Evolutionary conservation across 2,888 invertebrate species (phyloP), one percentile per base, ranked within the genome.

Genomic region (Tubiluchus corallicola): DNA sequence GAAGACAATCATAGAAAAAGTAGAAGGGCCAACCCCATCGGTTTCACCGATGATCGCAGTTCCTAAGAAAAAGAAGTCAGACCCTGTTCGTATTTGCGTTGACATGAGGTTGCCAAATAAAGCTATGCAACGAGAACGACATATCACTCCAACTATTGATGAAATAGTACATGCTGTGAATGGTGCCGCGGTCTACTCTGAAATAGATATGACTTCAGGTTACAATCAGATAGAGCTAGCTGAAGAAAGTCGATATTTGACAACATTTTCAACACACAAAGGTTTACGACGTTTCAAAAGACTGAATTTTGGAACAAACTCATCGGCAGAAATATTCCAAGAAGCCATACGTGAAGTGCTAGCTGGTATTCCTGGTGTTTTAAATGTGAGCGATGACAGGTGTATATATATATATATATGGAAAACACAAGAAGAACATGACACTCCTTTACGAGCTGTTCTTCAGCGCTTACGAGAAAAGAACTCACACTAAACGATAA

Each of bases 271-370:
- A 3, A 61, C 62, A 3, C 52, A 52, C 17, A 51, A 50, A 37
- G 63, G 62, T 1, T 41, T 65, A 13, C 62, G 47, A 45, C 47
- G 59, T 20, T 67, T 61, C 47, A 65, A 63, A 49, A 38, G 62
- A n/a, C 21, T 63, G 4, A 59, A 60, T 57, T 64, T 63, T 47
- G 62, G 62, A 0, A 57, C 66, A 5, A 53, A 53, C 2, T 62
- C 62, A 42, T 68, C 67, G 3, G 60, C 63, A 1, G 67, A 66
- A 52, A 51, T 62, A n/a, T n/a, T n/a, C n/a, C n/a, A n/a, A n/a
- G n/a, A 64, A 51, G 54, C 54, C 2, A 45, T 67, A 19, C 58
- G 60, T 46, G 49, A 51, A 47, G 54, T 64, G 4, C 42, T 66
- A 2, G 21, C 47, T 29, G 52, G 50, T 3, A 59, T 60, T 17